Conservation (phyloP, 2,113 vertebrate genomes). For the Australoheros scitulus region DNA sequence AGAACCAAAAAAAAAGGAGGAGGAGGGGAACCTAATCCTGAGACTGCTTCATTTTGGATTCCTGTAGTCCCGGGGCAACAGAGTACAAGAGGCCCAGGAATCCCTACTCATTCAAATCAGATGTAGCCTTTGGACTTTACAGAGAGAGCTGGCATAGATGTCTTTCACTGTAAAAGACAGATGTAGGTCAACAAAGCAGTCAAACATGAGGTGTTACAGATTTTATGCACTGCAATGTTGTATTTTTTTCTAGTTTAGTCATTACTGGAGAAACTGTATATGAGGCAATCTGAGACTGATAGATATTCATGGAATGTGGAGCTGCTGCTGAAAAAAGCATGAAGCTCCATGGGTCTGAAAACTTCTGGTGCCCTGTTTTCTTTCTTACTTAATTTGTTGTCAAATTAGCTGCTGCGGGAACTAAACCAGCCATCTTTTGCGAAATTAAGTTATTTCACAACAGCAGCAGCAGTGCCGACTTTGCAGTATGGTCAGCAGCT, state of each 20-base stretch:
- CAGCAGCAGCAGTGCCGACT: conserved; percentile 9
- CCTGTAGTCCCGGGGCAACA: conserved; percentile 70
- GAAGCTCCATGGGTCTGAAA: not conserved
- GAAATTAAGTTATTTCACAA: conserved; percentile 24
- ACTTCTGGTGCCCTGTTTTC: not conserved
- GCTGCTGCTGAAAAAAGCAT: not conserved
- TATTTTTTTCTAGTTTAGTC: not conserved
- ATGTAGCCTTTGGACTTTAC: conserved; percentile 48
- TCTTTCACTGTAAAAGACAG: not conserved
- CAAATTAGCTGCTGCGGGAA: conserved; percentile 5
- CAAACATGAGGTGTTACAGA: not conserved
- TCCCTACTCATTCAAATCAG: conserved; percentile 70
- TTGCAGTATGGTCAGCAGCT: conserved; percentile 4
- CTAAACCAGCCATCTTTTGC: not conserved
- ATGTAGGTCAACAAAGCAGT: conserved; percentile 19
- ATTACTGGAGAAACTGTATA: not conserved
- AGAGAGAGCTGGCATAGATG: not conserved
- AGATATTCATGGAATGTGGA: conserved; percentile 1
- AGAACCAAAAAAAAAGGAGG: conserved; percentile 24
- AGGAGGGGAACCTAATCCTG: conserved; percentile 70
- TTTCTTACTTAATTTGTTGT: not conserved
- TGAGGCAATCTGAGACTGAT: not conserved
- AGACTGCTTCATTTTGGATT: conserved; percentile 69
- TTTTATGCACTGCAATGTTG: not conserved
- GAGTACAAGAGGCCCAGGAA: conserved; percentile 67